phyloP scores from a whole-genome alignment of 2,888 invertebrate species.

The Bellardia bayeri region DNA sequence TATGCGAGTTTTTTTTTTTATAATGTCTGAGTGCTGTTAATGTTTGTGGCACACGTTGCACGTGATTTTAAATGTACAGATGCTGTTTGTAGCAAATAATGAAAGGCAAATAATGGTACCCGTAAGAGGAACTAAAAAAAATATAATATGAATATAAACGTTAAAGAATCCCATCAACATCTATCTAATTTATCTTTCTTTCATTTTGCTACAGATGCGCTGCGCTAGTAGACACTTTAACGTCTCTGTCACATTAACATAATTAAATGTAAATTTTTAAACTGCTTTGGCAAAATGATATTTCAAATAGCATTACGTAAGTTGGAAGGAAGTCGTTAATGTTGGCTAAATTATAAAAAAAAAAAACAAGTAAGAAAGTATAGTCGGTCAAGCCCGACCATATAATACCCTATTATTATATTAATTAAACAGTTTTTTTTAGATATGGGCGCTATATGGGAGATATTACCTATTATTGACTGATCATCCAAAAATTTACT shows the following conservation, averaged over 20 bases:
- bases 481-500: no score
- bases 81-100: constrained; percentile 35
- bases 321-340: not conserved
- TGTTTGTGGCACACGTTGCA: constrained; percentile 73
- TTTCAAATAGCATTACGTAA: constrained; percentile 6
- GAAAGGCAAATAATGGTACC: constrained; percentile 33
- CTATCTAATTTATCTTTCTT: constrained; percentile 66
- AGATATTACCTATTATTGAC: no score
- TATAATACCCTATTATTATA: no score
- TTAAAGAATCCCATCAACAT: constrained; percentile 59
- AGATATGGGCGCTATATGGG: no score
- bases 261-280: constrained; percentile 66
- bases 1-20: not conserved
- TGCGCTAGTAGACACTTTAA: constrained; percentile 54
- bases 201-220: constrained; percentile 39
- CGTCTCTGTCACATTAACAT: constrained; percentile 70
- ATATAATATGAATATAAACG: constrained; percentile 30
- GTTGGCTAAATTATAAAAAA: not conserved
- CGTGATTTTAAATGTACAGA: constrained; percentile 68
- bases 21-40: constrained; percentile 29
- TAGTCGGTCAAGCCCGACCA: no score
- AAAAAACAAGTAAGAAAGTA: not conserved
- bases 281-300: constrained; percentile 28
- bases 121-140: not conserved
- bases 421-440: no score